Conservation (phyloP, 2,113 vertebrate genomes). For the Mus pahari region DNA sequence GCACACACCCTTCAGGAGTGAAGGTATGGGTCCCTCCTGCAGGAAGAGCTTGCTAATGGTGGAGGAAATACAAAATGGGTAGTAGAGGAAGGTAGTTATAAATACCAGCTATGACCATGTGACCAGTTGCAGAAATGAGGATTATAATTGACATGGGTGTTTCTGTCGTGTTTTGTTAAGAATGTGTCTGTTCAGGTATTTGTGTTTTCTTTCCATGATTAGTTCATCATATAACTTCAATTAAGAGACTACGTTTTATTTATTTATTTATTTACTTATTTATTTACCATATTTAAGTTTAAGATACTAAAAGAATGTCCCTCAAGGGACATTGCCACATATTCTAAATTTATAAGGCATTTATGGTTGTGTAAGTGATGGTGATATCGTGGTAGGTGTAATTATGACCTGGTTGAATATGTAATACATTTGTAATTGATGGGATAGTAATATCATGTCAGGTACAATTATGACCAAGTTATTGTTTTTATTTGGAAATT, state of each 20-base stretch:
- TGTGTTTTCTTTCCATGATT: neutral
- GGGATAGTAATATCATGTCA: too few species aligned
- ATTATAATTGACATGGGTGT: neutral
- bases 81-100: neutral
- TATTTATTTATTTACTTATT: neutral
- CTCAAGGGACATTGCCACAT: neutral
- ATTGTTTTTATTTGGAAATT: too few species aligned
- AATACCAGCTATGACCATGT: neutral
- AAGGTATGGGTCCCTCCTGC: neutral
- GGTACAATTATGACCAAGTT: too few species aligned
- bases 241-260: neutral
- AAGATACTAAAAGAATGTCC: neutral
- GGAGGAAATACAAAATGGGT: neutral
- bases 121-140: neutral
- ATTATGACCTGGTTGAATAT: neutral
- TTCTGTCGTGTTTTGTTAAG: neutral
- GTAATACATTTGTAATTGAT: too few species aligned
- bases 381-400: neutral
- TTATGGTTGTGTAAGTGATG: neutral
- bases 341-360: neutral
- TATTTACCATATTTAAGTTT: neutral
- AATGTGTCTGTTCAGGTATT: neutral
- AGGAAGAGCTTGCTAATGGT: neutral
- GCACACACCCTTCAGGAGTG: neutral
- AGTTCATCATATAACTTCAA: neutral